Percentiles rank a stretch among this genome's conserved stretches.
These are phyloP conservation scores for Myotis yumanensis DNA, from an alignment of 2,113 vertebrate species.

Conservation along the genomic window DNA sequence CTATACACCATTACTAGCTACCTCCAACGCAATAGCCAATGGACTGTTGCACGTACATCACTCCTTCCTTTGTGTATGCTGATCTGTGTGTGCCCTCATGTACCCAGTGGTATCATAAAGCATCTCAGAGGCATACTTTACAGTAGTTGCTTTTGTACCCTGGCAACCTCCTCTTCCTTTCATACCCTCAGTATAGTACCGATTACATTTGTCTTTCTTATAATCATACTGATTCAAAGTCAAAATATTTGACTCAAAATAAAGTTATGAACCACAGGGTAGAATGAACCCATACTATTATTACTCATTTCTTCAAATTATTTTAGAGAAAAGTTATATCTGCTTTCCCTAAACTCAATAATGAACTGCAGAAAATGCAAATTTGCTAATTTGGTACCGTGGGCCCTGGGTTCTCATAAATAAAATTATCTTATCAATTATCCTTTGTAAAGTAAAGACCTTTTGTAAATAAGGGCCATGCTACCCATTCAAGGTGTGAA, in stretches of 20 bases:
- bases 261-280: not conserved
- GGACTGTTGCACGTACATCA: conserved; percentile 15
- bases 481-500: not conserved
- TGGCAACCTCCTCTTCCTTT: not conserved
- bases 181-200: not conserved
- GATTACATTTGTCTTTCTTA: not conserved
- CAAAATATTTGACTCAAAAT: not conserved
- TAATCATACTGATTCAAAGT: not conserved
- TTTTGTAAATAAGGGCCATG: not conserved
- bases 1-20: conserved; percentile 49
- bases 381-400: not conserved
- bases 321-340: conserved; percentile 12
- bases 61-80: conserved; percentile 8
- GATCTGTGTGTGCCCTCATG: conserved; percentile 2
- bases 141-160: conserved; percentile 22
- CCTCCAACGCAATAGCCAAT: conserved; percentile 71
- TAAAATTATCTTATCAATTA: conserved; percentile 1
- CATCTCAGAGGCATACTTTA: conserved; percentile 20
- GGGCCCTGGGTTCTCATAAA: not conserved
- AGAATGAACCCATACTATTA: not conserved
- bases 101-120: conserved; percentile 50
- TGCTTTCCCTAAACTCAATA: not conserved
- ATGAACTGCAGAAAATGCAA: not conserved
- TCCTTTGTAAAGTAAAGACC: not conserved
- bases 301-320: not conserved